These are phyloP conservation scores for Ptychadena robeensis DNA, from an alignment of 2,797 vertebrate genomes.

Conservation along the genomic window DNA sequence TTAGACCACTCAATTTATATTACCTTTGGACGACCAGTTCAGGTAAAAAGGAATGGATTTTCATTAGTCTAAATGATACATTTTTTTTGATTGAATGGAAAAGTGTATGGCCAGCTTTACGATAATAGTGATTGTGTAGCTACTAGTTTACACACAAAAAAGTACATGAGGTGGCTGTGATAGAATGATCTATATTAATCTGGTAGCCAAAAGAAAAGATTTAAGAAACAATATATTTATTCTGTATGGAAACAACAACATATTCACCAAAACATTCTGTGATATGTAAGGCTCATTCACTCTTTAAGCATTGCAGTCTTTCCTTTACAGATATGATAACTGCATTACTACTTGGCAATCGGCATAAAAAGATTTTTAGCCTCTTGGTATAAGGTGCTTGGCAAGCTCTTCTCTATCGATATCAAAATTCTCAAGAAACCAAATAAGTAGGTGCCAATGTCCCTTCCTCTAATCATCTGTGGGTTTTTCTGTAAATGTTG, in stretches of 20 bases:
- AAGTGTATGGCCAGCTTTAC: no score
- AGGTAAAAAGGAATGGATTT: no score
- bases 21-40: no score
- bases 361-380: background rate
- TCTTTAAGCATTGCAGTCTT: background rate
- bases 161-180: background rate
- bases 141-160: no score
- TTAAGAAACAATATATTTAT: conserved; percentile 2
- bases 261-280: conserved; percentile 2
- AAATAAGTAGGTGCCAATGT: background rate
- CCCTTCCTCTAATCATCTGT: background rate
- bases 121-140: no score
- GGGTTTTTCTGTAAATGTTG: background rate
- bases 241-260: background rate
- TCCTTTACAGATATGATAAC: background rate
- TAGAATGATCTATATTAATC: background rate
- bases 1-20: no score
- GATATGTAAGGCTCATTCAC: background rate
- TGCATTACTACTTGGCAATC: background rate
- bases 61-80: no score
- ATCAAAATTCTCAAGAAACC: background rate
- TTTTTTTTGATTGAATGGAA: no score
- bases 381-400: background rate
- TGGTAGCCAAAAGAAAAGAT: background rate
- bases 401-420: background rate